A percentile compares a stretch with the other conserved stretches of the same genome.
Evolutionary conservation across 1,140 invertebrate species (phyloP).

Genomic region (Dinoponera quadriceps): DNA sequence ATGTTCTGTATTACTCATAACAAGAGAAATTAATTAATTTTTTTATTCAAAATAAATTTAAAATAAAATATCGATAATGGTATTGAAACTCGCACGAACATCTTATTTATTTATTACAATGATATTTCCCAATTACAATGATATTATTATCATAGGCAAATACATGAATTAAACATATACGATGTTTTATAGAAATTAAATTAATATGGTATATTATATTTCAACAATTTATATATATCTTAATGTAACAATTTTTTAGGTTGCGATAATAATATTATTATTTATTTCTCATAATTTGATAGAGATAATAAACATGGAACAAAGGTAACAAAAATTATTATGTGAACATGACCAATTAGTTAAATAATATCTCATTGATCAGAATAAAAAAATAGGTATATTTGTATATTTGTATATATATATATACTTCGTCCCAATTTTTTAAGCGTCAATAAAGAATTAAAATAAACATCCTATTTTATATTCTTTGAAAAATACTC

Average conservation of each 20-base stretch:
- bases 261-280: not conserved
- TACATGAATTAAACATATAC: too few species aligned
- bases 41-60: too few species aligned
- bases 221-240: slow-evolving; percentile 5
- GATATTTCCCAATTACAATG: too few species aligned
- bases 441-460: not conserved
- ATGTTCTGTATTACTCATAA: too few species aligned
- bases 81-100: too few species aligned
- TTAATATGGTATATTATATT: slow-evolving; percentile 11
- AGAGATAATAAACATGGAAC: not conserved
- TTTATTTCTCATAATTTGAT: slow-evolving; percentile 4
- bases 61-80: too few species aligned
- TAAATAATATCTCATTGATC: slow-evolving; percentile 21
- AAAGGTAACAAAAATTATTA: too few species aligned
- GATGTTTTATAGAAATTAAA: slow-evolving; percentile 1
- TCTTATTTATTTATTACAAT: too few species aligned
- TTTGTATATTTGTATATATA: slow-evolving; percentile 18
- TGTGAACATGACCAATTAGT: not conserved
- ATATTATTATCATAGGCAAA: too few species aligned
- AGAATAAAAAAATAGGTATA: slow-evolving; percentile 3
- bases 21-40: too few species aligned
- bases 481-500: not conserved
- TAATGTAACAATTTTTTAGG: slow-evolving; percentile 16
- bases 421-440: not conserved
- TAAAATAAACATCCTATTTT: not conserved